These are phyloP conservation scores for Acanthisitta chloris DNA, from an alignment of 2,113 vertebrate genomes.

Conservation along the genomic window DNA sequence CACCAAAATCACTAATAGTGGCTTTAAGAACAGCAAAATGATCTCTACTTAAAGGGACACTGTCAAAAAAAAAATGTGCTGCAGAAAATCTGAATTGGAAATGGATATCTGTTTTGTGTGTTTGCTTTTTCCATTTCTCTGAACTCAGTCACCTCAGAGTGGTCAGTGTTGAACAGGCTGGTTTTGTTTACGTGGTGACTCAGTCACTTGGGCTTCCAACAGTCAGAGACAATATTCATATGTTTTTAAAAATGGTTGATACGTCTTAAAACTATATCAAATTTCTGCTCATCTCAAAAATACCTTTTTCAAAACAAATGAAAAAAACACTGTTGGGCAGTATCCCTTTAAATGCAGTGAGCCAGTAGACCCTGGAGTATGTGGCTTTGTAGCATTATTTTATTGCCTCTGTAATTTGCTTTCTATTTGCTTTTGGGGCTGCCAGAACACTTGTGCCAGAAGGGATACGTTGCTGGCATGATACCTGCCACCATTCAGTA, in stretches of 20 bases:
- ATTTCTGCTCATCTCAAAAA: background rate
- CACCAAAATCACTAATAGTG: slow-evolving; percentile 29
- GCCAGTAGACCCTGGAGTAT: background rate
- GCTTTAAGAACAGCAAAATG: slow-evolving; percentile 29
- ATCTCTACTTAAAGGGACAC: slow-evolving; percentile 67
- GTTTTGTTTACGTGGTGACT: background rate
- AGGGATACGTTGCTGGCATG: background rate
- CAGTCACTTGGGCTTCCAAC: background rate
- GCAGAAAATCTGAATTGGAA: background rate
- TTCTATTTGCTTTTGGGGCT: slow-evolving; percentile 47
- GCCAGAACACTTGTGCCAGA: slow-evolving; percentile 59
- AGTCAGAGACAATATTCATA: background rate
- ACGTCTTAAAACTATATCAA: background rate
- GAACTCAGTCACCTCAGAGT: background rate
- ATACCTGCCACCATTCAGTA: background rate
- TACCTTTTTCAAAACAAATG: background rate
- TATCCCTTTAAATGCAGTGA: slow-evolving; percentile 65
- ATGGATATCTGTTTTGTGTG: background rate
- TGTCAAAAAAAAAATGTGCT: slow-evolving; percentile 13
- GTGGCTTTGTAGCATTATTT: slow-evolving; percentile 15
- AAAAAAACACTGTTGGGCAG: background rate
- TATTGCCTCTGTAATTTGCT: slow-evolving; percentile 29
- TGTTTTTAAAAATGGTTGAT: background rate
- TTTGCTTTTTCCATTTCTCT: background rate
- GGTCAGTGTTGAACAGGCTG: background rate